A percentile compares a stretch with the other conserved stretches of the same genome.
Conservation (phyloP, 1,140 invertebrate genomes). For the Euwallacea fornicatus region DNA sequence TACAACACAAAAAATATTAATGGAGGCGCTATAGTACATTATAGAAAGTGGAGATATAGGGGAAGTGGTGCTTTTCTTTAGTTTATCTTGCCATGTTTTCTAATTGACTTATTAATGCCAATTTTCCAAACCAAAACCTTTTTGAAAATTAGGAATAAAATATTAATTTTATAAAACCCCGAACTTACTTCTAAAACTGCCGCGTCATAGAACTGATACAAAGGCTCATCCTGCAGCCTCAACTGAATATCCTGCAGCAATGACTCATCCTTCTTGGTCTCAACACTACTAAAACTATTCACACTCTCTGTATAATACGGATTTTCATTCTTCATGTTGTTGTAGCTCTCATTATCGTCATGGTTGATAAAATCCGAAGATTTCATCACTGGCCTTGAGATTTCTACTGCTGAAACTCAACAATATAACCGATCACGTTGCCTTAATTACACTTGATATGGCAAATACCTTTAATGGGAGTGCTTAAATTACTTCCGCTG, state of each 20-base stretch:
- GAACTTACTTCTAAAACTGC: constrained; percentile 68
- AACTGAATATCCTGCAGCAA: constrained; percentile 41
- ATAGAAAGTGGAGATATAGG: no score
- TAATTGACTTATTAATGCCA: neutral
- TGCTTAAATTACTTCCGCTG: constrained; percentile 44
- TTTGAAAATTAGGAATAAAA: no score
- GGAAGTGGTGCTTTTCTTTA: no score
- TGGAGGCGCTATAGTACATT: no score
- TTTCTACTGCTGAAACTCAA: constrained; percentile 28
- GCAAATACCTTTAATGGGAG: constrained; percentile 30
- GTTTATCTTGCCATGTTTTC: no score
- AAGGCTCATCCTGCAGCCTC: constrained; percentile 70
- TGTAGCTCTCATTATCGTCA: constrained; percentile 39
- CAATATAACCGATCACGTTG: neutral
- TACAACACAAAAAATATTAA: constrained; percentile 4
- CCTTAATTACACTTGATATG: neutral
- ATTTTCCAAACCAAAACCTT: neutral
- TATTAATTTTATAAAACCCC: neutral
- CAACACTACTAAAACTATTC: constrained; percentile 46
- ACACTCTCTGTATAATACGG: constrained; percentile 46
- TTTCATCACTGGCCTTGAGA: constrained; percentile 30
- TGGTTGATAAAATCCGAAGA: constrained; percentile 39
- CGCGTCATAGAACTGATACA: constrained; percentile 89
- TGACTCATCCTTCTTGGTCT: constrained; percentile 48
- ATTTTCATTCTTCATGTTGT: constrained; percentile 46